A percentile compares a stretch with the other conserved stretches of the same genome.
These are phyloP conservation scores for Coregonus ussuriensis DNA, from an alignment of 2,797 vertebrate species.

Conservation along the genomic window DNA sequence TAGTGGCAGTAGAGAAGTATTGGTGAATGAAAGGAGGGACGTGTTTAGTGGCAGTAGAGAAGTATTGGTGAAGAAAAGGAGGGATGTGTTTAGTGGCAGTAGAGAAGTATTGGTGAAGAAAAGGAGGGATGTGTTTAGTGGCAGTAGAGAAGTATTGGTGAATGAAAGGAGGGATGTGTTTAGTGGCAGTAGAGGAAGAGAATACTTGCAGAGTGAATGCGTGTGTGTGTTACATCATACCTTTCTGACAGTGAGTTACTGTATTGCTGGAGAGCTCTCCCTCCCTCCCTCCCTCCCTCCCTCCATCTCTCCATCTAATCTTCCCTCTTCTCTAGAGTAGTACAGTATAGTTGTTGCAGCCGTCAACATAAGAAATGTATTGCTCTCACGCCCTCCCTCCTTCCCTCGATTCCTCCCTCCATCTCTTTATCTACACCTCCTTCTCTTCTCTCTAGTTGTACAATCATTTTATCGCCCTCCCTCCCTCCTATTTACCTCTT, in stretches of 20 bases:
- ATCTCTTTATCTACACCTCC: background rate
- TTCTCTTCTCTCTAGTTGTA: background rate
- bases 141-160: too few species aligned
- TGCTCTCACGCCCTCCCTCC: background rate
- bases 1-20: too few species aligned
- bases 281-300: background rate
- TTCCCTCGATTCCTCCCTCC: too few species aligned
- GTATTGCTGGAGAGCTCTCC: background rate
- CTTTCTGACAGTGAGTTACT: background rate
- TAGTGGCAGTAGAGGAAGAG: background rate
- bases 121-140: too few species aligned
- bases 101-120: too few species aligned
- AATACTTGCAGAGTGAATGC: background rate
- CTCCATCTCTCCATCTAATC: background rate
- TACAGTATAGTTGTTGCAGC: background rate
- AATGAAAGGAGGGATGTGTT: too few species aligned
- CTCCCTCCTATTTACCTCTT: background rate
- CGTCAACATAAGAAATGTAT: background rate
- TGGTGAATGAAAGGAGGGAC: too few species aligned
- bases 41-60: too few species aligned
- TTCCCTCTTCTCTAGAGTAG: background rate
- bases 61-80: too few species aligned
- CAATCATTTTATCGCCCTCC: background rate
- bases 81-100: too few species aligned
- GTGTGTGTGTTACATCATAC: conserved; percentile 12